Evolutionary conservation across 92 coral and sea anemone genomes (phyloP).

Genomic region (Porites rus): DNA sequence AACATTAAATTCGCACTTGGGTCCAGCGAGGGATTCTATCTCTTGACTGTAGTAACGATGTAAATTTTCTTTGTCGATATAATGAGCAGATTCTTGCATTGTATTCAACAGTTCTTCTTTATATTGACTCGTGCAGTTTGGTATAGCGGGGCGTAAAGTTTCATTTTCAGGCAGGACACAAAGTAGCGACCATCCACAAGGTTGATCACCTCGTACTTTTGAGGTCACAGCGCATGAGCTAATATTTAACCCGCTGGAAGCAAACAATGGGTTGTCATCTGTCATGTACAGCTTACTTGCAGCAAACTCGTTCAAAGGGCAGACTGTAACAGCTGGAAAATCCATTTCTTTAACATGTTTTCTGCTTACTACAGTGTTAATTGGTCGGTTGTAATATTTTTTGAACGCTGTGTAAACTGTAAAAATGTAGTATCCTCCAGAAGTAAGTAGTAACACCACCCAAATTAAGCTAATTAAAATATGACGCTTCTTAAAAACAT

Average conservation of each 20-base stretch:
- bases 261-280: constrained; percentile 47
- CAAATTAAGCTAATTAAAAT: constrained; percentile 42
- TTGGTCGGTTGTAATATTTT: constrained; percentile 42
- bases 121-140: constrained; percentile 45
- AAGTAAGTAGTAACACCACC: constrained; percentile 29
- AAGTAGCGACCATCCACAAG: constrained; percentile 53
- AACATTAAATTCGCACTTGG: constrained; percentile 6
- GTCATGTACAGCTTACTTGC: constrained; percentile 38
- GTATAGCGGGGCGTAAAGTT: not conserved
- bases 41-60: constrained; percentile 36
- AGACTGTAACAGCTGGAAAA: constrained; percentile 66
- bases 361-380: constrained; percentile 32
- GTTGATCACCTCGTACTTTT: constrained; percentile 27
- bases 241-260: constrained; percentile 37
- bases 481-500: constrained; percentile 40
- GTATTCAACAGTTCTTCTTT: constrained; percentile 4
- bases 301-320: constrained; percentile 31
- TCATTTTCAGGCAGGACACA: not conserved
- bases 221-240: constrained; percentile 52
- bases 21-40: not conserved
- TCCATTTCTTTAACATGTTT: constrained; percentile 27
- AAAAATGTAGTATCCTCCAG: constrained; percentile 35
- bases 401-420: constrained; percentile 46
- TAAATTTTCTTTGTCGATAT: constrained; percentile 17
- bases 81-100: not conserved